phyloP scores from a whole-genome alignment of 2,113 vertebrate species.

The Columba livia region DNA sequence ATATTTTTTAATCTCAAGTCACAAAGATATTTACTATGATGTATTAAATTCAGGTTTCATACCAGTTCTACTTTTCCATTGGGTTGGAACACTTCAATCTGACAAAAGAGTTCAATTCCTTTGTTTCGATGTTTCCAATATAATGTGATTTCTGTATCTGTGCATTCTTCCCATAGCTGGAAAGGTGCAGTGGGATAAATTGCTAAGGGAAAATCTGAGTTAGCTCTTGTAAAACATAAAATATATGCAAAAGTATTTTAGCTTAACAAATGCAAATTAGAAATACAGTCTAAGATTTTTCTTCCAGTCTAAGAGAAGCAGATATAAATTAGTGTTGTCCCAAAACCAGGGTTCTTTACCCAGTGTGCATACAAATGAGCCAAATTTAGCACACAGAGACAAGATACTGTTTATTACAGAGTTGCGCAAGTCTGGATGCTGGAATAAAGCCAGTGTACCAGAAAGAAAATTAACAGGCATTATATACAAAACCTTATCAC shows the following conservation, averaged over 20 bases:
- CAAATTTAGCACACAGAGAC: no score
- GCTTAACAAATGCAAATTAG: neutral
- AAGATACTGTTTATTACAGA: no score
- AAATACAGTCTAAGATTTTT: neutral
- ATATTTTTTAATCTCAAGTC: neutral
- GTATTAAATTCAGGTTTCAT: conserved; percentile 4
- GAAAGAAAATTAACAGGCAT: no score
- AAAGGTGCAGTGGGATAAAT: conserved; percentile 64
- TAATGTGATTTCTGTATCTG: conserved; percentile 29
- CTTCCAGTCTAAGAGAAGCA: neutral
- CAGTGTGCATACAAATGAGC: no score
- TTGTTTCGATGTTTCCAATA: conserved; percentile 45
- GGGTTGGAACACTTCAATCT: conserved; percentile 29
- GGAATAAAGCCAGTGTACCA: no score
- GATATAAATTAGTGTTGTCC: neutral
- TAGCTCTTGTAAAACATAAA: neutral
- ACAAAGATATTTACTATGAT: neutral
- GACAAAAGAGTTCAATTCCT: conserved; percentile 51
- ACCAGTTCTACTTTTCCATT: conserved; percentile 54
- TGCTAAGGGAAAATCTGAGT: conserved; percentile 42
- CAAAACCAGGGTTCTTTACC: no score
- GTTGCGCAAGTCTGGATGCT: no score
- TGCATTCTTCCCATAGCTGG: neutral
- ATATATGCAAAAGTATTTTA: neutral
- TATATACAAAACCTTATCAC: no score